A percentile compares a stretch with the other conserved stretches of the same genome.
These are phyloP conservation scores for Patella depressa DNA, from an alignment of 2,888 invertebrate genomes.

Conservation along the genomic window DNA sequence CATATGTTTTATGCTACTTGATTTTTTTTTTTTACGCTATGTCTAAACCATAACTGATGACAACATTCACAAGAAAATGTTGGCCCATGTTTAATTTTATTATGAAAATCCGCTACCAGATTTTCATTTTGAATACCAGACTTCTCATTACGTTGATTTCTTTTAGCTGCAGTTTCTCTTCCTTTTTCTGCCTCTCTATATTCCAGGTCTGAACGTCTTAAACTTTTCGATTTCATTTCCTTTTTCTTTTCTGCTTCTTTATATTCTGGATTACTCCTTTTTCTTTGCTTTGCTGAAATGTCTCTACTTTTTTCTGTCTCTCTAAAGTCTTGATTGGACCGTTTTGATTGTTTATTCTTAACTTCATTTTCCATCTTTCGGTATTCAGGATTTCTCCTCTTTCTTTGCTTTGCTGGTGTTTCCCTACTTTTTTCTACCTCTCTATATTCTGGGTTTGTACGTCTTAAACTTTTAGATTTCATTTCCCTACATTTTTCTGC, in stretches of 20 bases:
- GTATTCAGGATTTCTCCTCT: neutral
- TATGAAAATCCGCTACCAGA: neutral
- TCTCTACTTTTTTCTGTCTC: neutral
- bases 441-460: neutral
- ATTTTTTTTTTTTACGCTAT: neutral
- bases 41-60: neutral
- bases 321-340: neutral
- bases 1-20: neutral
- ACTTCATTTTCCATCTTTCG: neutral
- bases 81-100: neutral
- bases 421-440: neutral
- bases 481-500: neutral
- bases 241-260: neutral
- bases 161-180: neutral
- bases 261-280: neutral
- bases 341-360: neutral
- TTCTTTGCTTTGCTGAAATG: neutral
- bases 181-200: neutral
- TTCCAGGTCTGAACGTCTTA: neutral
- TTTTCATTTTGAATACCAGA: neutral
- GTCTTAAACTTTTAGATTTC: neutral
- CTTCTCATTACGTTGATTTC: neutral
- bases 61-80: conserved; percentile 1
- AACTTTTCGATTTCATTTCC: neutral
- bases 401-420: neutral